phyloP scores from a whole-genome alignment of 2,113 vertebrate species.

The Trachemys scripta region DNA sequence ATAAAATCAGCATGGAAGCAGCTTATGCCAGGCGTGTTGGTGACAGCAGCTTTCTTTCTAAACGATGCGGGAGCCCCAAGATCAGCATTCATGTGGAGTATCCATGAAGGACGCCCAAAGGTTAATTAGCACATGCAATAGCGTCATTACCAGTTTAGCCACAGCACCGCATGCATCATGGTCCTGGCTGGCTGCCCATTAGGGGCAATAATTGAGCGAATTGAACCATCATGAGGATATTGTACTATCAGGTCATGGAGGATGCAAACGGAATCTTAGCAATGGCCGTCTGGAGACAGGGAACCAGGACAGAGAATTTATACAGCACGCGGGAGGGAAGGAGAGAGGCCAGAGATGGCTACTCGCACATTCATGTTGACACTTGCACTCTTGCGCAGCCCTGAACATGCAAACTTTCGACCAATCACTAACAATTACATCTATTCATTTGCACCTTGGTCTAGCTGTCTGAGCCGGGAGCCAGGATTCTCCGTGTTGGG shows the following conservation, averaged over 20 bases:
- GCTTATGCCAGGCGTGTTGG: background rate
- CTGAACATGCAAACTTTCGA: background rate
- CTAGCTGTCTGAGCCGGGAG: too few species aligned
- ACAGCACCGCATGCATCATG: background rate
- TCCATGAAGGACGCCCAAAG: background rate
- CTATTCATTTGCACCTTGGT: background rate
- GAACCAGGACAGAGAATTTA: background rate
- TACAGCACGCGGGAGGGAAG: background rate
- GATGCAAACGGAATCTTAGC: background rate
- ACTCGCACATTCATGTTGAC: background rate
- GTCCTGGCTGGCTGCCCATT: background rate
- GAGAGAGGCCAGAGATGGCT: background rate
- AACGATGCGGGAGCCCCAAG: background rate
- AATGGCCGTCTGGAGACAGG: background rate
- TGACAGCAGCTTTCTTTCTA: background rate
- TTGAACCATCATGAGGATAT: background rate
- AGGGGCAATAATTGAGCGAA: background rate
- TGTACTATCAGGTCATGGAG: background rate
- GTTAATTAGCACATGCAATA: background rate
- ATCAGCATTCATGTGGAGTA: rapidly evolving
- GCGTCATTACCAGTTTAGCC: background rate
- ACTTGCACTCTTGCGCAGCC: background rate
- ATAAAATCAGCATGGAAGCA: background rate
- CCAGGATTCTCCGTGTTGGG: too few species aligned
- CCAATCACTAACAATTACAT: background rate